These are phyloP conservation scores for Leucosticte australis DNA, from an alignment of 2,113 vertebrate species.

Conservation along the genomic window DNA sequence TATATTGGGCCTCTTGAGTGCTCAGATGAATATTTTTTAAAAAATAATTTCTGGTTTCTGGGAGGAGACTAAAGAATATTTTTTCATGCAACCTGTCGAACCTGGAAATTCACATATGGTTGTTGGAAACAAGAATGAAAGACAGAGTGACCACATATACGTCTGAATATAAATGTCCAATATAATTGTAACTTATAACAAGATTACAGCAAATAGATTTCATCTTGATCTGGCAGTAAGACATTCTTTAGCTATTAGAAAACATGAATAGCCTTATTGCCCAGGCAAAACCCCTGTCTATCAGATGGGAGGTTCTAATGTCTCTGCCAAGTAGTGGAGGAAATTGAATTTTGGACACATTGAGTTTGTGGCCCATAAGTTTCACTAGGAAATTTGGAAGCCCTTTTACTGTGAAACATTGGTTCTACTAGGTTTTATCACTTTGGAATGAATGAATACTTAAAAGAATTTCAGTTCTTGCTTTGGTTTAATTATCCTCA, in stretches of 20 bases:
- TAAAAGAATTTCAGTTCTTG: background rate
- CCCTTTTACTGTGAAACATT: background rate
- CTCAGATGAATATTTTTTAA: background rate
- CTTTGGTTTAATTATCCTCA: conserved; percentile 23
- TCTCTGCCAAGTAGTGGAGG: background rate
- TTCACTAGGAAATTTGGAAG: background rate
- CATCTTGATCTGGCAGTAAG: background rate
- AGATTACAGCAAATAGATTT: background rate
- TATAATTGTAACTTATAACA: background rate
- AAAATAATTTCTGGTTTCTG: background rate
- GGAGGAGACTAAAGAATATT: background rate
- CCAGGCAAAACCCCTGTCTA: background rate
- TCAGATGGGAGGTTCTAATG: background rate
- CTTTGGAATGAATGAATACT: background rate
- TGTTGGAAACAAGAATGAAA: background rate
- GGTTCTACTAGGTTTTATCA: background rate
- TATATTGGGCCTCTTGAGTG: background rate
- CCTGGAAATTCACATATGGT: background rate
- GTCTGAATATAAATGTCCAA: background rate
- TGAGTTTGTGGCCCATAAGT: background rate
- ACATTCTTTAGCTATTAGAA: background rate
- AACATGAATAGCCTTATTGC: background rate
- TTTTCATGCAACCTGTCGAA: background rate
- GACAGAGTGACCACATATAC: background rate
- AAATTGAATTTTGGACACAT: background rate